Evolutionary conservation across 1,140 invertebrate species (phyloP).

Genomic region (Oryctes rhinoceros): DNA sequence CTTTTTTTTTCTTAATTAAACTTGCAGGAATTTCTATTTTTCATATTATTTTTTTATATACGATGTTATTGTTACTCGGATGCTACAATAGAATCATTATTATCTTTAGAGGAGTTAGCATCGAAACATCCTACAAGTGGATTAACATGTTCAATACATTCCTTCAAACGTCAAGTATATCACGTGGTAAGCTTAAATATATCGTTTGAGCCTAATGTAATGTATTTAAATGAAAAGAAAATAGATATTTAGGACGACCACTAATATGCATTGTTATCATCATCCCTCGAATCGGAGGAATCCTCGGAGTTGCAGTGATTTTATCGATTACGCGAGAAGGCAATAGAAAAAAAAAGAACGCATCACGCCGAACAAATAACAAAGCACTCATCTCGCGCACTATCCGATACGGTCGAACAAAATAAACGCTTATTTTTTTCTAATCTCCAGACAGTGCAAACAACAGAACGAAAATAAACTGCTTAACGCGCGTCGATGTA

Average conservation of each 20-base stretch:
- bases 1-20: too few relatives aligned
- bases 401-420: background rate
- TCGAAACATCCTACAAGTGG: too few relatives aligned
- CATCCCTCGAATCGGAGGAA: background rate
- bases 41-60: too few relatives aligned
- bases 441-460: constrained; percentile 31
- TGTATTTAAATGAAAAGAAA: too few relatives aligned
- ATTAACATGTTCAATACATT: too few relatives aligned
- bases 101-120: too few relatives aligned
- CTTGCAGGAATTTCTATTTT: too few relatives aligned
- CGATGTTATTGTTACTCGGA: too few relatives aligned
- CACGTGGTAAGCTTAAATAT: too few relatives aligned
- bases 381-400: constrained; percentile 21
- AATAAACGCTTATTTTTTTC: constrained; percentile 33
- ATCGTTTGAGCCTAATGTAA: too few relatives aligned
- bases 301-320: background rate
- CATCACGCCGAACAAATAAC: background rate
- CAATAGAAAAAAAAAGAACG: background rate
- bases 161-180: too few relatives aligned
- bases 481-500: constrained; percentile 8
- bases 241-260: background rate
- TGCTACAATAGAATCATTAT: too few relatives aligned
- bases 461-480: constrained; percentile 31
- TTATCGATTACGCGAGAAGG: background rate
- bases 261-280: background rate